Percentiles rank a stretch among this genome's conserved stretches.
Conservation (phyloP, 2,888 invertebrate species). For the Drosophila nr. medialis region DNA sequence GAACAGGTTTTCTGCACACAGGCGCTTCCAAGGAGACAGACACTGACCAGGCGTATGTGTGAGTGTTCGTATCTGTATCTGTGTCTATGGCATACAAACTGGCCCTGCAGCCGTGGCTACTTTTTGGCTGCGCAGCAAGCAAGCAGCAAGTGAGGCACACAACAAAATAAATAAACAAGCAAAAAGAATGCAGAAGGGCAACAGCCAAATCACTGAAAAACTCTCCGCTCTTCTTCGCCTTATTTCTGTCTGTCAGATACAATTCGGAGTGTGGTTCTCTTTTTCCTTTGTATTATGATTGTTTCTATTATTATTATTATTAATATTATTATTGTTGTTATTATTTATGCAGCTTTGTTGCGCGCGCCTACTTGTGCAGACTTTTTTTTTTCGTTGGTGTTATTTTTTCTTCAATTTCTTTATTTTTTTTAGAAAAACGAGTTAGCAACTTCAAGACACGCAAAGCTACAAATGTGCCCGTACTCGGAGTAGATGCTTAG, state of each 20-base stretch:
- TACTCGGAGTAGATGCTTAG: constrained; percentile 65
- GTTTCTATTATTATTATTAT: constrained; percentile 48
- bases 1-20: constrained; percentile 73
- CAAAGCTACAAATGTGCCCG: constrained; percentile 53
- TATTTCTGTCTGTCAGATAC: constrained; percentile 15
- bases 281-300: constrained; percentile 18
- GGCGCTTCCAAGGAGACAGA: constrained; percentile 32
- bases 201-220: constrained; percentile 41
- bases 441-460: constrained; percentile 70
- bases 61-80: constrained; percentile 27
- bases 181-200: constrained; percentile 76
- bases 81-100: constrained; percentile 59
- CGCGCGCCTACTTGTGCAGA: constrained; percentile 60
- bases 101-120: constrained; percentile 57
- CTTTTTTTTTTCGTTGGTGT: constrained; percentile 38
- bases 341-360: constrained; percentile 47
- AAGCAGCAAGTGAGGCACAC: constrained; percentile 74
- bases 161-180: constrained; percentile 61
- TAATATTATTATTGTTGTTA: constrained; percentile 44
- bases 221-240: constrained; percentile 1
- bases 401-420: constrained; percentile 30
- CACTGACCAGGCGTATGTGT: constrained; percentile 28
- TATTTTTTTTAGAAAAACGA: constrained; percentile 65
- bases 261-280: constrained; percentile 28
- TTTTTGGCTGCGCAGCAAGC: constrained; percentile 62